Base-by-base conservation (phyloP, 1,140 invertebrate species). In the Parapsyche elsis region DNA sequence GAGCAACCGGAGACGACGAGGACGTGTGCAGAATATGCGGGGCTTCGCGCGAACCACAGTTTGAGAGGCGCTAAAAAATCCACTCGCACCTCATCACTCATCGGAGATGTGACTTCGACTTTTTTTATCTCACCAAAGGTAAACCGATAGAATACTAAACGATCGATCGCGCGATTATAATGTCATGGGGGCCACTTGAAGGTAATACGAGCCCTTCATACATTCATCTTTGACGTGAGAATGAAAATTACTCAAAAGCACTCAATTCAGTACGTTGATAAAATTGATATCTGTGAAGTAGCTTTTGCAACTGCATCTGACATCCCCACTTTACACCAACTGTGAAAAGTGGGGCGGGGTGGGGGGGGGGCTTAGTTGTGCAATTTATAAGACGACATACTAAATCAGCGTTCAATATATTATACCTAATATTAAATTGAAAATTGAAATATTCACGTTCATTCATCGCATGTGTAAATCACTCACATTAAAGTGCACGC, bases 21-120 rank as follows among this genome's bases (percentile, higher is more conserved):
- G 46, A 75, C 45, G 73, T 57, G 73, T 10, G 1, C 73, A 16
- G 71, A 73, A 46, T 73, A 14, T 23, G 64, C 12, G 24, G 64
- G 64, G 64, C 64, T 67, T 67, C 64, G 23, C 24, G 19, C 9
- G 49, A 53, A 67, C 21, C 21, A 23, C 24, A 26, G n/a, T 23
- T 26, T 12, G 23, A 23, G 64, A 0, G 9, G 9, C 57, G 16
- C 30, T 38, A 38, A 38, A 38, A 38, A 38, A 38, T 38, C 30
- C 7, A n/a, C 30, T 38, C 30, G 21, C 57, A 61, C 57, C 57
- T 61, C 57, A 61, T 61, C 57, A 21, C 16, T 61, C 57, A 61
- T 61, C 57, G n/a, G 57, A 0, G 9, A 1, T 1, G 49, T 21
- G 16, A 7, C 2, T 2, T 12, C 2, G 2, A 0, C 9, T 9